Percentiles rank a stretch among this genome's conserved stretches.
phyloP scores from a whole-genome alignment of 1,140 invertebrate species.

The Asbolus verrucosus region DNA sequence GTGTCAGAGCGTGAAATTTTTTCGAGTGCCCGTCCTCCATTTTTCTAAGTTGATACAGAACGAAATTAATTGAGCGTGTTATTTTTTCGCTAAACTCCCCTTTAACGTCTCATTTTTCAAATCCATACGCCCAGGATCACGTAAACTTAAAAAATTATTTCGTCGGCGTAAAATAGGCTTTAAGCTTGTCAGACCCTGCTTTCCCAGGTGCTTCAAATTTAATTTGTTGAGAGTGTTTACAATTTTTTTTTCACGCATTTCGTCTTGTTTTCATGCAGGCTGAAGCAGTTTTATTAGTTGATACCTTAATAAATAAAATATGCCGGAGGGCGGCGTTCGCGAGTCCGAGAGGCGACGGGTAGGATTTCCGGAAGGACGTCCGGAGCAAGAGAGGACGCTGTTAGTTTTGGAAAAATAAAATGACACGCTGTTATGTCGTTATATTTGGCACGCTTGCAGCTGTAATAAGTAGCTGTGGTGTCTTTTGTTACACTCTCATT shows the following conservation, averaged over 20 bases:
- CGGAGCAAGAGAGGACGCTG: conserved; percentile 6
- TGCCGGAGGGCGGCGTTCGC: neutral
- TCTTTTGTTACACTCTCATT: neutral
- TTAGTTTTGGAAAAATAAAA: conserved; percentile 16
- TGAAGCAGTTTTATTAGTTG: conserved; percentile 12
- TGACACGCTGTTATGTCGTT: conserved; percentile 1
- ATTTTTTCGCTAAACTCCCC: neutral
- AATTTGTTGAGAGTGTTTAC: conserved; percentile 30
- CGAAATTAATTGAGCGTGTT: neutral
- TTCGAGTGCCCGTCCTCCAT: no score
- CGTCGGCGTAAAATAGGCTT: neutral
- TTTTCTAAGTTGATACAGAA: no score
- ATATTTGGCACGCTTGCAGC: neutral
- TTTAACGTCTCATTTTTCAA: conserved; percentile 22
- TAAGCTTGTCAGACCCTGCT: conserved; percentile 28
- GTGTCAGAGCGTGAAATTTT: no score
- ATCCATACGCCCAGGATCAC: neutral
- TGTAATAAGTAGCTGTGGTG: neutral
- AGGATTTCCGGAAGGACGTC: conserved; percentile 5
- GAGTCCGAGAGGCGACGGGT: neutral
- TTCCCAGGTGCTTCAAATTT: conserved; percentile 26
- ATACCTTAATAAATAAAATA: conserved; percentile 30
- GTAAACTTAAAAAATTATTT: conserved; percentile 19
- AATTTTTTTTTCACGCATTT: no score
- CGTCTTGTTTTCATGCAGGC: conserved; percentile 1